Base-by-base conservation (phyloP, 2,113 vertebrate genomes). In the Callopanchax toddi region DNA sequence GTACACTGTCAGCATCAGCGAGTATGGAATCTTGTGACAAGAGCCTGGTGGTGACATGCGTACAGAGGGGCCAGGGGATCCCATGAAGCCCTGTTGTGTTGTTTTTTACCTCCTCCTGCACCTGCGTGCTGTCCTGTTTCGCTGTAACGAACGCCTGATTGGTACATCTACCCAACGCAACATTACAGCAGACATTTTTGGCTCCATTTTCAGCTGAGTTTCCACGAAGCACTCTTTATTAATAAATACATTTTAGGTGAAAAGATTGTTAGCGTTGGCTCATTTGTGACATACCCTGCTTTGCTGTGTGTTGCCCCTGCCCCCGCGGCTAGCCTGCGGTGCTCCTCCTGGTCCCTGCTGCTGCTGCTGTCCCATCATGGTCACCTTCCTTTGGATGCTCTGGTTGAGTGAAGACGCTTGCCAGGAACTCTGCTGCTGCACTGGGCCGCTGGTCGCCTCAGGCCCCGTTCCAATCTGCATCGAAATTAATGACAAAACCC, bases 361-460 rank as follows among this genome's bases (percentile, higher is more conserved):
- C 60, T 80, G 86, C 59, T 89, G 91, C 56, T 90, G 91, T 71
- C 91, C 90, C 86, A 89, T 43, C 71, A 97, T 84, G 15, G 95
- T 96, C 77, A 98, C 94, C 93, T 96, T 98, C 89, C 96, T 93
- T 52, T 92, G 83, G 60, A 94, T 84, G 59, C 89, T 91, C 76
- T 89, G 93, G 83, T 93, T 94, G 64, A 81, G 86, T 26, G 94
- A 93, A 17, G 67, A 74, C 66, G 85, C 82, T 13, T 86, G 86
- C 5, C 93, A 93, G 62, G 88, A 76, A 70, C 89, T 87, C 86
- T 91, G 94, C 67, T 91, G 91, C 53, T 92, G 93, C 78, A 11
- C n/a, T 81, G 92, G n/a, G 82, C 54, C 32, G 83, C 82, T 67
- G 76, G 89, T 61, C 86, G 90, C 87, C 79, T 86, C 90, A 23